phyloP scores from a whole-genome alignment of 2,888 invertebrate species.

The Stictocephala bisonia region DNA sequence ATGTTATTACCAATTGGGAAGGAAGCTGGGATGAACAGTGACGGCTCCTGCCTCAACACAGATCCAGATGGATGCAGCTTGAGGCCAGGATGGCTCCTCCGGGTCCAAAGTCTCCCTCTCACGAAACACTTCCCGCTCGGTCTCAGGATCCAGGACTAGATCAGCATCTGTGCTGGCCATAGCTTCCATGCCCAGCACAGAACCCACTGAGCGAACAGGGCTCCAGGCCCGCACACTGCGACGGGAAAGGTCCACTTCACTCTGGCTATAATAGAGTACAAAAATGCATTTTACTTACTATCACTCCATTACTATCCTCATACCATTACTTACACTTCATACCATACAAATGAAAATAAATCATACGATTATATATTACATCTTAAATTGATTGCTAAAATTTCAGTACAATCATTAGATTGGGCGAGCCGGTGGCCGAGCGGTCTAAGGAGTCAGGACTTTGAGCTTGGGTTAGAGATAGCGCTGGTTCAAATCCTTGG shows the following conservation, averaged over 20 bases:
- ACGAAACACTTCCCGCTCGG: slow-evolving; percentile 55
- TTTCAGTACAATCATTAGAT: no score
- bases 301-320: no score
- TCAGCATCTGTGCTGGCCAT: slow-evolving; percentile 84
- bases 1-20: slow-evolving; percentile 81
- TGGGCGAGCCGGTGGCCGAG: no score
- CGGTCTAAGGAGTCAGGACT: no score
- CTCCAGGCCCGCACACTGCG: slow-evolving; percentile 77
- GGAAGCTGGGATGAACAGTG: slow-evolving; percentile 75
- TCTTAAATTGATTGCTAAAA: no score
- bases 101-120: slow-evolving; percentile 74
- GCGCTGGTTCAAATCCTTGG: no score
- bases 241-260: slow-evolving; percentile 51
- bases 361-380: no score
- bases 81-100: slow-evolving; percentile 78
- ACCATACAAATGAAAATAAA: no score
- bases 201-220: slow-evolving; percentile 88
- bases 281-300: no score
- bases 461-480: no score
- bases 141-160: slow-evolving; percentile 52
- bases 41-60: slow-evolving; percentile 87
- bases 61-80: slow-evolving; percentile 78
- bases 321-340: no score
- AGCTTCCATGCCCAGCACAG: slow-evolving; percentile 86
- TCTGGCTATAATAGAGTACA: slow-evolving; percentile 32